Conservation (phyloP, 35 echinoderm and acorn worm genomes). For the Heliocidaris tuberculata region DNA sequence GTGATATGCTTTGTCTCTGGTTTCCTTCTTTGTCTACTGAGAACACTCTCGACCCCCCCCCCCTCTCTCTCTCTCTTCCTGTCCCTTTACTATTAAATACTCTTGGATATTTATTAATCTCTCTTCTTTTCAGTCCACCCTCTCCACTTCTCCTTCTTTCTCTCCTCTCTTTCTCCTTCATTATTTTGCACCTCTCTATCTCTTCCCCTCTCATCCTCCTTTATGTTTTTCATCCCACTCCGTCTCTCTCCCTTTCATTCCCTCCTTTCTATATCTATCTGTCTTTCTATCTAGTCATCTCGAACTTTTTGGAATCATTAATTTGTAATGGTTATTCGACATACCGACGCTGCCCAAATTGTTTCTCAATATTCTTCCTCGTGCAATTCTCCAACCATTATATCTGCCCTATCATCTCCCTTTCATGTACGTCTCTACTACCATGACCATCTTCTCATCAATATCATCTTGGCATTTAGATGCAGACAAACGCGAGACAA, state of each 20-base stretch:
- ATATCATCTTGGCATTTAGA: neutral
- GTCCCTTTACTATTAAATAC: no score
- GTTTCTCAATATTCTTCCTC: neutral
- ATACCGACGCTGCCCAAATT: no score
- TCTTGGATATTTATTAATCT: no score
- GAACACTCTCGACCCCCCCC: neutral
- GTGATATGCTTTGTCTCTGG: neutral
- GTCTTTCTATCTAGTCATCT: neutral
- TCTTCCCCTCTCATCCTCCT: no score
- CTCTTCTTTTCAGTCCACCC: no score
- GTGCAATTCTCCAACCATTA: neutral
- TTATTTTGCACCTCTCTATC: no score
- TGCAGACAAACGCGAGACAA: neutral
- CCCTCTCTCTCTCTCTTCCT: neutral
- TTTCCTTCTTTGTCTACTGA: neutral
- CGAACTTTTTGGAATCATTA: neutral
- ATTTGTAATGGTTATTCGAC: no score
- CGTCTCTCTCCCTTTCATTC: neutral
- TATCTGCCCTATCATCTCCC: neutral
- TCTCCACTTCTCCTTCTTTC: no score
- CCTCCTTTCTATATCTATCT: neutral
- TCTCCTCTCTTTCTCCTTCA: no score
- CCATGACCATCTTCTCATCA: neutral
- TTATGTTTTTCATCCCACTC: no score
- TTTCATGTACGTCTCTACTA: neutral